Percentiles rank a stretch among this genome's conserved stretches.
Evolutionary conservation across 2,113 vertebrate species (phyloP).

Genomic region (Tyto alba): DNA sequence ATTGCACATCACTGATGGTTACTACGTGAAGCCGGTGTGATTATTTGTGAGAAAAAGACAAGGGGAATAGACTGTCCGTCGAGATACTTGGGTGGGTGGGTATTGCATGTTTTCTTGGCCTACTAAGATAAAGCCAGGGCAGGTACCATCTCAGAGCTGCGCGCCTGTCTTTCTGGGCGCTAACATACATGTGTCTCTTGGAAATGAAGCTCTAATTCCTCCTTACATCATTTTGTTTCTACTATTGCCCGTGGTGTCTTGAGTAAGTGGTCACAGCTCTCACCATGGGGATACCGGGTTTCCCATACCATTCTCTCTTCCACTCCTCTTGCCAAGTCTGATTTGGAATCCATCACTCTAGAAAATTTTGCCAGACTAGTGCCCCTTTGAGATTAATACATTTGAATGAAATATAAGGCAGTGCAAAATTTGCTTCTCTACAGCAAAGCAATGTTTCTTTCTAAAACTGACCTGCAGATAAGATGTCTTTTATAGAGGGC

Average conservation of each 20-base stretch:
- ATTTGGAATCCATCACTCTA: not conserved
- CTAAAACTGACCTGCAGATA: not conserved
- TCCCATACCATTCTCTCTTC: not conserved
- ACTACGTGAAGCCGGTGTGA: fast-evolving
- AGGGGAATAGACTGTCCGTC: not conserved
- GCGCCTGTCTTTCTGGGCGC: fast-evolving
- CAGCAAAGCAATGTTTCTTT: not conserved
- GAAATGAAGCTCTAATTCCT: too few species aligned
- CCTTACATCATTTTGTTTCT: not conserved
- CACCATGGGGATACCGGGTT: not conserved
- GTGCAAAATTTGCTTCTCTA: not conserved
- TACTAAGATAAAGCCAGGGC: not conserved
- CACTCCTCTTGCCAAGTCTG: not conserved
- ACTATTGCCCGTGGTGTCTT: not conserved
- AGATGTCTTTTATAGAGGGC: not conserved
- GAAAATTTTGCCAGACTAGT: not conserved
- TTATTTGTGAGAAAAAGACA: not conserved
- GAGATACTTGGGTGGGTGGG: not conserved
- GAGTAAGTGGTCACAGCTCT: not conserved
- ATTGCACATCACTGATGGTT: not conserved
- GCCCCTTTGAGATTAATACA: not conserved
- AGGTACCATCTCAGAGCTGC: not conserved
- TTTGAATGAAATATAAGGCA: not conserved
- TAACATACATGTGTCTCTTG: fast-evolving
- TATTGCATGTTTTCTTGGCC: not conserved